phyloP scores from a whole-genome alignment of 2,113 vertebrate genomes.

The Myotis yumanensis region DNA sequence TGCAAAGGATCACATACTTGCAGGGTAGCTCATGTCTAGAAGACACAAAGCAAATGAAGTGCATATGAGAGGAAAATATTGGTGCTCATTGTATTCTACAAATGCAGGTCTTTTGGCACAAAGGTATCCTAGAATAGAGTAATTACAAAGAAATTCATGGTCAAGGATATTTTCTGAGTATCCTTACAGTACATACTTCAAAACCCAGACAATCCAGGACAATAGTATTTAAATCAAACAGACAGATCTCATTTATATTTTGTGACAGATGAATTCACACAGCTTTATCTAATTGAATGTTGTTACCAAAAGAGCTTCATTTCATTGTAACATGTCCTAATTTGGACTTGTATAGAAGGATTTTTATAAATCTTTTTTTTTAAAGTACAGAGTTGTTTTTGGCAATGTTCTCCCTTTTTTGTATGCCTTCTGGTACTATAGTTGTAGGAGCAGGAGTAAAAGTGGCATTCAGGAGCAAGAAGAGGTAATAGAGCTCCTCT shows the following conservation, averaged over 20 bases:
- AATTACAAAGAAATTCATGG: background rate
- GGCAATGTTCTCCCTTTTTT: background rate
- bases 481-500: background rate
- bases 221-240: background rate
- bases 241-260: background rate
- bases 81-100: background rate
- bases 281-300: slow-evolving; percentile 6
- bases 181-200: background rate
- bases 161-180: background rate
- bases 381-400: background rate
- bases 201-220: background rate
- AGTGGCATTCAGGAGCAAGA: background rate
- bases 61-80: background rate
- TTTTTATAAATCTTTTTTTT: background rate
- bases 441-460: background rate
- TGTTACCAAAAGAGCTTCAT: background rate
- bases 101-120: background rate
- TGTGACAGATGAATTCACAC: background rate
- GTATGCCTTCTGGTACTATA: background rate
- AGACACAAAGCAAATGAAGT: background rate
- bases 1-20: background rate
- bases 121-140: background rate
- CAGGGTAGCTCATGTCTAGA: background rate
- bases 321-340: background rate
- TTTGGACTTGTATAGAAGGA: background rate